Conservation (phyloP, 2,113 vertebrate species). For the Bothrops jararaca region DNA sequence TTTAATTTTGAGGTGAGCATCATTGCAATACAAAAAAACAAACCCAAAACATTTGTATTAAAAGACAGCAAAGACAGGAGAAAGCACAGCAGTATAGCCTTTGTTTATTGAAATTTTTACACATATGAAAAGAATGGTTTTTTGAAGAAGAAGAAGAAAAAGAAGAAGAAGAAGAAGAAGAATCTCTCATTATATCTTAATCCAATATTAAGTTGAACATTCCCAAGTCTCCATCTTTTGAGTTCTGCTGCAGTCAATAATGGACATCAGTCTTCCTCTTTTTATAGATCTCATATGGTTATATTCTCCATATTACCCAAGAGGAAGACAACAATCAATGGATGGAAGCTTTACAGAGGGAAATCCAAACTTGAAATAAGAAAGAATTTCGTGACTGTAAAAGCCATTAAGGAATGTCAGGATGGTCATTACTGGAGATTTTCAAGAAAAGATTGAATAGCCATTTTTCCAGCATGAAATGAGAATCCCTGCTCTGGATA, state of each 20-base stretch:
- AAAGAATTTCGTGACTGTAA: not conserved
- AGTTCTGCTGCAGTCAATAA: too few relatives aligned
- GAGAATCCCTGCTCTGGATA: not conserved
- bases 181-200: too few relatives aligned
- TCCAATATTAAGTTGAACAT: too few relatives aligned
- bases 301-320: not conserved
- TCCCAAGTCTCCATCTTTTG: too few relatives aligned
- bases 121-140: not conserved
- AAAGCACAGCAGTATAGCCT: not conserved
- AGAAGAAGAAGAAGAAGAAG: not conserved
- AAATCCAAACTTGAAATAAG: not conserved
- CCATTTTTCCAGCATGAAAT: not conserved
- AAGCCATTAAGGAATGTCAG: not conserved
- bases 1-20: not conserved
- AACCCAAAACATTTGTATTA: not conserved
- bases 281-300: not conserved
- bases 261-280: not conserved
- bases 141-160: not conserved
- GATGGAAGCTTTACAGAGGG: not conserved
- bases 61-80: not conserved
- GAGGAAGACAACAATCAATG: not conserved
- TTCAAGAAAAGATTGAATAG: not conserved
- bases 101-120: not conserved
- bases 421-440: not conserved
- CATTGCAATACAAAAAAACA: not conserved